Conservation (phyloP, 2,113 vertebrate species). For the Catharus minimus region DNA sequence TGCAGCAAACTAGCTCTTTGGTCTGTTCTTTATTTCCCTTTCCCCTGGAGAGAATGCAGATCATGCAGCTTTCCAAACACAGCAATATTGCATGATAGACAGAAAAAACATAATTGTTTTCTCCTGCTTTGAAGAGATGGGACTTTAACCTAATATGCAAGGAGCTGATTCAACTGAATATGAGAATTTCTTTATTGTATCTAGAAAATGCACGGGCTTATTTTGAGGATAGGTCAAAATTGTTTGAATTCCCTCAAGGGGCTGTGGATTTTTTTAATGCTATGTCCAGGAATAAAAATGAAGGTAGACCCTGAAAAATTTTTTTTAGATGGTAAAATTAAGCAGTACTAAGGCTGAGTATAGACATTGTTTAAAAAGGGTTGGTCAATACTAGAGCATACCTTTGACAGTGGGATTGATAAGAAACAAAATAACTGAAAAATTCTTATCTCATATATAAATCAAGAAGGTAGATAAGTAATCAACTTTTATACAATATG, state of each 20-base stretch:
- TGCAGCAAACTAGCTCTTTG: neutral
- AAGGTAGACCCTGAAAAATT: neutral
- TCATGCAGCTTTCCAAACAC: conserved; percentile 4
- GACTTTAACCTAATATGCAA: conserved; percentile 44
- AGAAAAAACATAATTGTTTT: neutral
- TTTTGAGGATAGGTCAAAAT: conserved; percentile 15
- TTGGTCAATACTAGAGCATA: neutral
- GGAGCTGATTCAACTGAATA: neutral
- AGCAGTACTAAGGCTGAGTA: neutral
- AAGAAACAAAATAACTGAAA: neutral
- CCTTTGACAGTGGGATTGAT: neutral
- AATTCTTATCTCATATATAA: neutral
- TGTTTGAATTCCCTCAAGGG: neutral
- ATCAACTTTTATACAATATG: neutral
- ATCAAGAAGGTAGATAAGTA: neutral
- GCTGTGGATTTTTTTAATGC: neutral
- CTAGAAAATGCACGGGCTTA: neutral
- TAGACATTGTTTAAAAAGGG: neutral
- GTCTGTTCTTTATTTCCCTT: neutral
- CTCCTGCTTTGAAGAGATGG: conserved; percentile 6
- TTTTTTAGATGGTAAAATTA: neutral
- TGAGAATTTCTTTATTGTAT: conserved; percentile 10
- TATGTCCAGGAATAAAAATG: neutral
- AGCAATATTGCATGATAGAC: neutral
- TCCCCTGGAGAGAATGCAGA: conserved; percentile 7